Evolutionary conservation across 2,888 invertebrate genomes (phyloP), one percentile per base, ranked within the genome.

Genomic region (Deladenus siricidicola): DNA sequence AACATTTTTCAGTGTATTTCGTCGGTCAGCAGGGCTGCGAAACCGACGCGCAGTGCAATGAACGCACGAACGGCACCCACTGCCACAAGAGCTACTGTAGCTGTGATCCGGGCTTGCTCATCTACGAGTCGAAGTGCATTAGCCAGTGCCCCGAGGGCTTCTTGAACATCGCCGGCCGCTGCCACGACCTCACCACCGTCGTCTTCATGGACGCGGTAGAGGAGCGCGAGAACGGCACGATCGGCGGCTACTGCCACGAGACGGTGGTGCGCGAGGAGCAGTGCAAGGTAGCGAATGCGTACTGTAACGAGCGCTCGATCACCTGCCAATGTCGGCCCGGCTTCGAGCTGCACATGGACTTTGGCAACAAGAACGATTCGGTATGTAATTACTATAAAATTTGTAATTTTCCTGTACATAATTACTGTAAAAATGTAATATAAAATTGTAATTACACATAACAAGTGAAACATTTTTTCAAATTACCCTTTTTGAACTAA

Each of bases 131-230:
- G 54, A 71, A 71, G 44, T 77, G 77, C 43, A 71, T 78, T 24
- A 49, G 65, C 3, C 59, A 60, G 24, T 77, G 77, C 52, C 77
- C 77, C 6, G 77, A 74, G 56, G 77, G 77, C 45, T 76, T 75
- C 61, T 60, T 75, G 21, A 75, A 77, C 56, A 78, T 77, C 52
- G 77, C 77, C 54, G 74, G 75, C 63, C 66, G 74, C 48, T 77
- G 77, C 56, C 76, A 78, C 57, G 77, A 77, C 53, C 72, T 78
- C 42, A 78, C 76, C 17, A 78, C 77, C 3, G 72, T 77, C 23
- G 76, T 77, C 47, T 78, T 77, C 67, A 77, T 77, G 77, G 77
- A 77, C 51, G 76, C 77, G n/a, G 77, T 77, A 0, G 75, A 76
- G 47, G 75, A 76, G 26, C 64, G 77, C 28, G 68, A 69, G 34